Percentiles rank a stretch among this genome's conserved stretches.
These are phyloP conservation scores for Cotesia chilonis DNA, from an alignment of 1,140 invertebrate species.

Conservation along the genomic window DNA sequence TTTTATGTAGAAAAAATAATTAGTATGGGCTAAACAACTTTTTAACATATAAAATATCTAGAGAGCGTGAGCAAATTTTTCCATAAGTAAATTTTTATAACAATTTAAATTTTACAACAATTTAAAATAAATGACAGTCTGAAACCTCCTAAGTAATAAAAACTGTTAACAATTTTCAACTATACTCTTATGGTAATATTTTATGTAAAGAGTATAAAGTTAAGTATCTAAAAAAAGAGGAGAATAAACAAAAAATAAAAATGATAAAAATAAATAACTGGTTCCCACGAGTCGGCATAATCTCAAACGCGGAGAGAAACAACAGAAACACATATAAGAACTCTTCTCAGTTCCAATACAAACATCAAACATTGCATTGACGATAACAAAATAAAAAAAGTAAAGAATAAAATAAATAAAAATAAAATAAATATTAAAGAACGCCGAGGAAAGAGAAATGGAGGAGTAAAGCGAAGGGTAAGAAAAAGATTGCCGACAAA, in stretches of 20 bases:
- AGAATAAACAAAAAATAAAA: constrained; percentile 21
- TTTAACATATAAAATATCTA: no score
- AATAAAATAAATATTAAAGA: neutral
- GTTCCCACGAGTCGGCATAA: constrained; percentile 34
- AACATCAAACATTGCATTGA: constrained; percentile 39
- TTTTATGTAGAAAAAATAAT: no score
- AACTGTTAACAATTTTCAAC: no score
- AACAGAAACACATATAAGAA: constrained; percentile 37
- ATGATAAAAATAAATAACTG: constrained; percentile 12
- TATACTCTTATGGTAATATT: constrained; percentile 19
- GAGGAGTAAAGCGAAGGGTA: constrained; percentile 14
- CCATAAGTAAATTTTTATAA: no score
- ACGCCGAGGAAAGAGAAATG: constrained; percentile 14
- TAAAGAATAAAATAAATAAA: constrained; percentile 10
- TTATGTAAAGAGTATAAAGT: constrained; percentile 21
- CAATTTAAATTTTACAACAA: no score
- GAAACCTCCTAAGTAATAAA: no score
- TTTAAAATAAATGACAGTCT: no score
- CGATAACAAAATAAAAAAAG: constrained; percentile 33
- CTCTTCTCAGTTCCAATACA: constrained; percentile 35
- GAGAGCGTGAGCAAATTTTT: no score
- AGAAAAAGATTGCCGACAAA: constrained; percentile 27
- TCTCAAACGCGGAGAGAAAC: constrained; percentile 34
- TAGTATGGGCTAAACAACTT: no score
- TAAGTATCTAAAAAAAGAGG: constrained; percentile 1